Conservation (phyloP, 1,140 invertebrate species). For the Parapsyche elsis region DNA sequence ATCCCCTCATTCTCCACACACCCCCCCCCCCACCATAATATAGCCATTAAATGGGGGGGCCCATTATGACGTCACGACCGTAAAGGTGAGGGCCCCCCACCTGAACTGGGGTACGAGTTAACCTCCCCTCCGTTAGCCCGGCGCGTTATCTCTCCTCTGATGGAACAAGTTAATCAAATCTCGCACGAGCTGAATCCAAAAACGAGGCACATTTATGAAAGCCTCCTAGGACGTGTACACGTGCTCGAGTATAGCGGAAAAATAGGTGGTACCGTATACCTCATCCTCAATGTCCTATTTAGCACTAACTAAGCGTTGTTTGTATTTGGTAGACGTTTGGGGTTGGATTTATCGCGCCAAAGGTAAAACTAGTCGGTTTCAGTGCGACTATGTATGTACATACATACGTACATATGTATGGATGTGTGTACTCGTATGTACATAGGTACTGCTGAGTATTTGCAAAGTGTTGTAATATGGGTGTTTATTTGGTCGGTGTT, state of each 20-base stretch:
- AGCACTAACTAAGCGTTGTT: too few relatives aligned
- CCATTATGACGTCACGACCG: conserved; percentile 31
- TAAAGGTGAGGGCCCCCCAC: neutral
- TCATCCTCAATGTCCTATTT: too few relatives aligned
- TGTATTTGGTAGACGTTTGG: too few relatives aligned
- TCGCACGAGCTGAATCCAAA: neutral
- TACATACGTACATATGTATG: too few relatives aligned
- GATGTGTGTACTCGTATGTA: too few relatives aligned
- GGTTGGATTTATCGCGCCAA: too few relatives aligned
- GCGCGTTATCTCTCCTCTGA: neutral
- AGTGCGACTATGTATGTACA: too few relatives aligned
- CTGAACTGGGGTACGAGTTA: neutral
- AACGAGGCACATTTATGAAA: neutral
- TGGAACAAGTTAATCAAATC: conserved; percentile 22
- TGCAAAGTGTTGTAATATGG: too few relatives aligned
- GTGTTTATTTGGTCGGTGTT: too few relatives aligned
- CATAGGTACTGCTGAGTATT: too few relatives aligned
- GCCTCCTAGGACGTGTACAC: neutral
- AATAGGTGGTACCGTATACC: neutral
- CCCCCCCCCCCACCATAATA: neutral
- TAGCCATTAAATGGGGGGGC: conserved; percentile 11
- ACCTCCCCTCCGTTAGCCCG: neutral
- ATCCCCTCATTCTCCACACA: neutral
- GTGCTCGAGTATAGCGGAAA: neutral
- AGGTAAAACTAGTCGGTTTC: too few relatives aligned